These are phyloP conservation scores for Melanocharis versteri DNA, from an alignment of 2,113 vertebrate species.

Conservation along the genomic window DNA sequence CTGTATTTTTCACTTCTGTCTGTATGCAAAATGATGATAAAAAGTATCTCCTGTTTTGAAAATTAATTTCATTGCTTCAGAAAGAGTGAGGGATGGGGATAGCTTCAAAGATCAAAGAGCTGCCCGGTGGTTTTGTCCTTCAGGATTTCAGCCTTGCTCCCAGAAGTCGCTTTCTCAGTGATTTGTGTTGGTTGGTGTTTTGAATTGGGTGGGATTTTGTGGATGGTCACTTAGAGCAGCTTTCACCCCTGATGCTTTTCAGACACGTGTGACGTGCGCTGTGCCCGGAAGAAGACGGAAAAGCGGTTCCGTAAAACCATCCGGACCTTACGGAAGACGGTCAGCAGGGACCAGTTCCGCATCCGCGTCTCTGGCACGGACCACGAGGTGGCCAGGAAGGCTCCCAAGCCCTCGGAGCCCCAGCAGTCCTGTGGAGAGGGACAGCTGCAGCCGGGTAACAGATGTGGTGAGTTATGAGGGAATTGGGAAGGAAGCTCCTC, in stretches of 20 bases:
- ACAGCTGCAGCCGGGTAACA: constrained; percentile 78
- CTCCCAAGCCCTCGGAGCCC: constrained; percentile 59
- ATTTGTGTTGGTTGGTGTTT: not conserved
- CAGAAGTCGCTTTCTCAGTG: not conserved
- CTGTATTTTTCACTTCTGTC: constrained; percentile 57
- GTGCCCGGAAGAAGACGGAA: constrained; percentile 84
- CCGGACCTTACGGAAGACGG: constrained; percentile 88
- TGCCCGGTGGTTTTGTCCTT: not conserved
- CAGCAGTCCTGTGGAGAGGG: constrained; percentile 80
- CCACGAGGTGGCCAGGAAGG: constrained; percentile 80
- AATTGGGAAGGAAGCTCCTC: rapidly evolving
- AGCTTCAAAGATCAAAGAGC: constrained; percentile 1
- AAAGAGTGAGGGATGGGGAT: not conserved
- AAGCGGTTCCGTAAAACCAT: constrained; percentile 92
- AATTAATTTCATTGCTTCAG: constrained; percentile 17
- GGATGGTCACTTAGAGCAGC: rapidly evolving
- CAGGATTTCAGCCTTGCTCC: not conserved
- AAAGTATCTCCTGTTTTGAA: constrained; percentile 98
- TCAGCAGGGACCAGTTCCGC: constrained; percentile 90
- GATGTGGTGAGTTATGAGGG: constrained; percentile 84
- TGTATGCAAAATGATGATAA: constrained; percentile 41
- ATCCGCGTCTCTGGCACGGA: constrained; percentile 84
- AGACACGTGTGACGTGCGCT: constrained; percentile 90
- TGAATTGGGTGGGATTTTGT: not conserved
- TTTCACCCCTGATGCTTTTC: constrained; percentile 58